Conservation (phyloP, 2,888 invertebrate species). For the Brenthis daphne region DNA sequence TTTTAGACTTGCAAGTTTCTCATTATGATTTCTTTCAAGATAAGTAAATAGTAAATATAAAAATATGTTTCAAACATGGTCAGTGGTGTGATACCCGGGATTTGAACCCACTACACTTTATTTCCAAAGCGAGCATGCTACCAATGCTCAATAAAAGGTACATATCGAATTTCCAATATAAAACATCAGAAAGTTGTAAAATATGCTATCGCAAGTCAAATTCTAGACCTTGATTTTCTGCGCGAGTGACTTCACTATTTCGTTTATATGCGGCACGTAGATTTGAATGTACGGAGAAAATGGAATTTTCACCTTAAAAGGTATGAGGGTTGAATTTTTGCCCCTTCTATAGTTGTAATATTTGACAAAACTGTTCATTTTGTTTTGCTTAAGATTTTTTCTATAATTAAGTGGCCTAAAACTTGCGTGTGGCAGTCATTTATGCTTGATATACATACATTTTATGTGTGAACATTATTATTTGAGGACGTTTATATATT, state of each 20-base stretch:
- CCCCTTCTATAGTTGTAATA: background rate
- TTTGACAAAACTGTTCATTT: background rate
- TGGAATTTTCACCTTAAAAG: conserved; percentile 24
- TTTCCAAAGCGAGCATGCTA: no score
- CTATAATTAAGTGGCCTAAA: background rate
- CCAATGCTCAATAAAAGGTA: no score
- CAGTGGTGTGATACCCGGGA: no score
- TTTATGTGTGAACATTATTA: no score
- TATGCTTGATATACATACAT: no score
- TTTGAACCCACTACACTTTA: no score
- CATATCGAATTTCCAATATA: no score
- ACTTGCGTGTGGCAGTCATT: background rate
- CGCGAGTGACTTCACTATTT: conserved; percentile 28
- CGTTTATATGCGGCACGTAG: conserved; percentile 29
- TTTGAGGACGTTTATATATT: no score
- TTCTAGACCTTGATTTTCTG: conserved; percentile 30
- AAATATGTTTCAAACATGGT: no score
- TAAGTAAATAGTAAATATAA: no score
- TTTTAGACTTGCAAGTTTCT: no score
- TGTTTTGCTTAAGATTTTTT: background rate
- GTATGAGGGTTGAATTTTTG: conserved; percentile 6
- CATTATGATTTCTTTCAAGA: no score
- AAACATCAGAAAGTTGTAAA: background rate
- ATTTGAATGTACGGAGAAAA: conserved; percentile 25
- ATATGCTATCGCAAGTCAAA: conserved; percentile 9